Percentiles rank a stretch among this genome's conserved stretches.
Conservation (phyloP, 2,888 invertebrate genomes). For the Sericinus montela region DNA sequence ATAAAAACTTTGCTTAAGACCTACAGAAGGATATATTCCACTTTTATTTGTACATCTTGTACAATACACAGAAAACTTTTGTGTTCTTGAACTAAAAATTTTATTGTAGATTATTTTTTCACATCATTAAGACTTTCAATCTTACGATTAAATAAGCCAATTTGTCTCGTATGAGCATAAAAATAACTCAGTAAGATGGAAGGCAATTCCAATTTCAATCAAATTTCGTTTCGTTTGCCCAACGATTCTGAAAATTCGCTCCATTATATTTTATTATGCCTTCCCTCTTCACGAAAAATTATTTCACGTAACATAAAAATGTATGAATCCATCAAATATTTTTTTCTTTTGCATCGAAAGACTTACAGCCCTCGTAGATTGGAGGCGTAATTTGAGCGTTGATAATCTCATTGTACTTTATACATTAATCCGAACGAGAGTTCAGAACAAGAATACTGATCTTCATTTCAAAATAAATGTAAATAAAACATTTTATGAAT, state of each 20-base stretch:
- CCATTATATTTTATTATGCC: conserved; percentile 13
- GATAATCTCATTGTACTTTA: neutral
- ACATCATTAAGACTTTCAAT: conserved; percentile 1
- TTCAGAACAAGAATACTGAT: too few relatives aligned
- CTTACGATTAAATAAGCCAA: neutral
- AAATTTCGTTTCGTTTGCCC: conserved; percentile 12
- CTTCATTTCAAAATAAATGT: too few relatives aligned
- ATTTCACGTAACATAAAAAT: neutral
- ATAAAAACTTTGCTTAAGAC: too few relatives aligned
- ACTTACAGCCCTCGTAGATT: too few relatives aligned
- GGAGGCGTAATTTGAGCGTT: too few relatives aligned
- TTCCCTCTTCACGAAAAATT: neutral
- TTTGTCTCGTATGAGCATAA: conserved; percentile 3
- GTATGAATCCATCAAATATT: neutral
- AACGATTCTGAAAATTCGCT: conserved; percentile 15
- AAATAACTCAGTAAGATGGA: conserved; percentile 10
- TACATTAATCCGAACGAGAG: neutral
- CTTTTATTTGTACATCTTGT: too few relatives aligned
- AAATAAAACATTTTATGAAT: too few relatives aligned
- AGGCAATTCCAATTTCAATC: conserved; percentile 16
- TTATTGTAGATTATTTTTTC: neutral
- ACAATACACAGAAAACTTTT: too few relatives aligned
- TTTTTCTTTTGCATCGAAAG: neutral
- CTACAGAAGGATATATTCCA: too few relatives aligned
- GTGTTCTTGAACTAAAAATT: too few relatives aligned